Conservation (phyloP, 2,888 invertebrate genomes). For the Tetheella fluctuosa region DNA sequence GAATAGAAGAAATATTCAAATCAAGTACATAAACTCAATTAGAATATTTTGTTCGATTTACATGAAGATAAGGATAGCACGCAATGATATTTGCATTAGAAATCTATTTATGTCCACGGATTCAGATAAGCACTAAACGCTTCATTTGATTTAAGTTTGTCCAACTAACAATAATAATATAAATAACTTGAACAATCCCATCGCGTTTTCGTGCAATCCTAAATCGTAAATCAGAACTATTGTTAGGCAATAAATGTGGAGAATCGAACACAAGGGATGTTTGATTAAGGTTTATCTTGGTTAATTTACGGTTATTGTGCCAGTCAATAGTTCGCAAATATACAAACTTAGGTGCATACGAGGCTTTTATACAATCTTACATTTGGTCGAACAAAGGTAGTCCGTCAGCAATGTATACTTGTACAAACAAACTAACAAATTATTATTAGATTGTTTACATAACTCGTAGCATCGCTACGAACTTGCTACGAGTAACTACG, state of each 20-base stretch:
- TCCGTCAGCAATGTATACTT: background rate
- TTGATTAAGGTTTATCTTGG: slow-evolving; percentile 81
- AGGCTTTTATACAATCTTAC: background rate
- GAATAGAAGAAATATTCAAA: no score
- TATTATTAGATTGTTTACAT: background rate
- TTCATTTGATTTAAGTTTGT: slow-evolving; percentile 43
- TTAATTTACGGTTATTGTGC: slow-evolving; percentile 77
- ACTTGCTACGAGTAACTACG: no score
- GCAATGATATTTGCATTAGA: background rate
- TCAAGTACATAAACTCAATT: no score
- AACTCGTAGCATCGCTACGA: background rate
- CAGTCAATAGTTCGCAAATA: slow-evolving; percentile 36
- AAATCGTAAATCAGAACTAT: slow-evolving; percentile 81
- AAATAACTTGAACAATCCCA: slow-evolving; percentile 70
- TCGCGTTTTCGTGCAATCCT: slow-evolving; percentile 57
- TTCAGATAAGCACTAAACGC: slow-evolving; percentile 9
- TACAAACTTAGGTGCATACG: slow-evolving; percentile 14
- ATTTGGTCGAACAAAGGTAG: background rate
- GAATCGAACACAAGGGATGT: slow-evolving; percentile 79
- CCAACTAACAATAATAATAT: slow-evolving; percentile 44
- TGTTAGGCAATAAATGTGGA: slow-evolving; percentile 78
- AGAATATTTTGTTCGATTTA: background rate
- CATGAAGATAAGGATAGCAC: background rate
- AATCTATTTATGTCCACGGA: background rate
- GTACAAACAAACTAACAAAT: background rate